Conservation (phyloP, 2,888 invertebrate genomes). For the Ecdyonurus torrentis region DNA sequence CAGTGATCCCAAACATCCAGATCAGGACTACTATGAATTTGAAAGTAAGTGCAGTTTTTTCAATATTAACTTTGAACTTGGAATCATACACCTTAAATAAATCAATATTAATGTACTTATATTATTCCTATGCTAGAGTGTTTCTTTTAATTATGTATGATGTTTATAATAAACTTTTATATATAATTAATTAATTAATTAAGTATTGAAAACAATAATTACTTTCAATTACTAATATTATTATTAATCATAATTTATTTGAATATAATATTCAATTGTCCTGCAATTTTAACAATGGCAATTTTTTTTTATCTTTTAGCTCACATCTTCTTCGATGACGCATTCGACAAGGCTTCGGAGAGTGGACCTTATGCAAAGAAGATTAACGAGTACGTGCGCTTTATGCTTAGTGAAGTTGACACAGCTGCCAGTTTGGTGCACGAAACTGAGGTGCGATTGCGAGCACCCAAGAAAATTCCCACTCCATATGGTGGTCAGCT, state of each 20-base stretch:
- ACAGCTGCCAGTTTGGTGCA: conserved; percentile 92
- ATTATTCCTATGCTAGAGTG: no score
- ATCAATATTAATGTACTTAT: no score
- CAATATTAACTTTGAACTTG: no score
- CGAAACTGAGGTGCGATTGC: conserved; percentile 77
- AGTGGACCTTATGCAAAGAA: conserved; percentile 78
- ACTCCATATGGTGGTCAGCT: conserved; percentile 96
- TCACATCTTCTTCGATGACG: conserved; percentile 96
- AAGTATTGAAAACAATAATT: not conserved
- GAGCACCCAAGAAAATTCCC: conserved; percentile 80
- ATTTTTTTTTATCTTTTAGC: no score
- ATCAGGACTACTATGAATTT: conserved; percentile 81
- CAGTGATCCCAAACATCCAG: conserved; percentile 47
- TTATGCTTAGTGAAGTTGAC: conserved; percentile 79
- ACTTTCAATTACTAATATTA: no score
- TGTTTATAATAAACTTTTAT: not conserved
- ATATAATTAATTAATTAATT: not conserved
- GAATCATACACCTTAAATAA: no score
- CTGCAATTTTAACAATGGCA: no score
- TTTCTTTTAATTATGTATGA: not conserved
- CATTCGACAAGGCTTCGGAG: conserved; percentile 72
- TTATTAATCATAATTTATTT: no score
- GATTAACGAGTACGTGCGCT: conserved; percentile 89
- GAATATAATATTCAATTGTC: no score
- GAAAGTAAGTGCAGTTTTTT: conserved; percentile 61